phyloP scores from a whole-genome alignment of 2,888 invertebrate genomes.

The Lithophane socia region DNA sequence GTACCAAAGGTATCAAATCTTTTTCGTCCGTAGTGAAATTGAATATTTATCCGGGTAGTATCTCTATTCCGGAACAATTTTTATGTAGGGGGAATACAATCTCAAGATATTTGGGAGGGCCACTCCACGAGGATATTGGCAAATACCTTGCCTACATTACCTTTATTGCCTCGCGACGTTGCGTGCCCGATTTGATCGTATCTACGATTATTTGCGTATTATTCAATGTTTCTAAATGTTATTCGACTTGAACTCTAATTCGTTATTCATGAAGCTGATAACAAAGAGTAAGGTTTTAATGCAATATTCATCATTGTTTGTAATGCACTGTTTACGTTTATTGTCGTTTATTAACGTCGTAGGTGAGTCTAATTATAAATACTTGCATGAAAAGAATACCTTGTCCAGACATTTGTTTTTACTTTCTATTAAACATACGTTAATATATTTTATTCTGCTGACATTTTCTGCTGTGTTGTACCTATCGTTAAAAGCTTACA shows the following conservation, averaged over 20 bases:
- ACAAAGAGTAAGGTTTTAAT: conserved; percentile 67
- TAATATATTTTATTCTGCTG: conserved; percentile 30
- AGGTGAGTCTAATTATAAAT: conserved; percentile 50
- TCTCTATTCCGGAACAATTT: conserved; percentile 90
- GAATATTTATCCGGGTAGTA: conserved; percentile 91
- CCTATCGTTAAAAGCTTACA: conserved; percentile 16
- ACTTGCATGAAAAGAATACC: conserved; percentile 44
- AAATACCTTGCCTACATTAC: conserved; percentile 90
- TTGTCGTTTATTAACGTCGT: conserved; percentile 45
- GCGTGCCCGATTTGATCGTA: conserved; percentile 85
- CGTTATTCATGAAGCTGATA: conserved; percentile 73
- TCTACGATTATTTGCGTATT: conserved; percentile 85
- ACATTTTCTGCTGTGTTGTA: conserved; percentile 17
- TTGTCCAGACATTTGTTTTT: conserved; percentile 32
- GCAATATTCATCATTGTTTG: conserved; percentile 66
- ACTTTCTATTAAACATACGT: conserved; percentile 21
- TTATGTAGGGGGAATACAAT: conserved; percentile 90
- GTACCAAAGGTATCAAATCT: conserved; percentile 90
- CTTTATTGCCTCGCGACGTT: conserved; percentile 88
- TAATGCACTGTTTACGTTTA: conserved; percentile 59
- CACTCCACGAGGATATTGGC: conserved; percentile 89
- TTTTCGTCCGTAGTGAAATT: conserved; percentile 90
- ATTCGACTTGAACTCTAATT: conserved; percentile 78
- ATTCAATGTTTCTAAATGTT: conserved; percentile 84
- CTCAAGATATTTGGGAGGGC: conserved; percentile 89